These are phyloP conservation scores for Amblyopsis rosae DNA, from an alignment of 2,113 vertebrate species.

Conservation along the genomic window DNA sequence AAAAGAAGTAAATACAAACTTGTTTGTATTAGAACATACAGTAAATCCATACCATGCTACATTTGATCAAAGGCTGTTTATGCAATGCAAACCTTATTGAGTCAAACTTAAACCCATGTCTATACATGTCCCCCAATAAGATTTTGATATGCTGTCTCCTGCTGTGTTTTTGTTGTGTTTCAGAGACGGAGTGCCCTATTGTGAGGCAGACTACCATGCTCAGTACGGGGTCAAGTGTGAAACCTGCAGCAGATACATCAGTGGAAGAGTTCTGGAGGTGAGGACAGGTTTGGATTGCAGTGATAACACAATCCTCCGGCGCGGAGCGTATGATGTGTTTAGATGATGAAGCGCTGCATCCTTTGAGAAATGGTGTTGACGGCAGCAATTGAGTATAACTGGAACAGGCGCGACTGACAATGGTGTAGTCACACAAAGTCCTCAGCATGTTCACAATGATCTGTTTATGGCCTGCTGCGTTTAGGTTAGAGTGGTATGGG, in stretches of 20 bases:
- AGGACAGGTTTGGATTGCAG: slow-evolving; percentile 61
- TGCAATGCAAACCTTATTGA: not conserved
- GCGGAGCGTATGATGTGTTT: too few species aligned
- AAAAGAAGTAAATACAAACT: too few species aligned
- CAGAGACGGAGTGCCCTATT: slow-evolving; percentile 95
- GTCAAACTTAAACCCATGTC: not conserved
- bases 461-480: slow-evolving; percentile 31
- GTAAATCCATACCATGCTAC: not conserved
- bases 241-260: slow-evolving; percentile 95
- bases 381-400: not conserved
- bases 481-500: slow-evolving; percentile 28
- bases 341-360: slow-evolving; percentile 11
- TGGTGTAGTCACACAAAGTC: slow-evolving; percentile 29
- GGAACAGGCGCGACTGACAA: slow-evolving; percentile 21
- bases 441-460: slow-evolving; percentile 4
- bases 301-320: not conserved
- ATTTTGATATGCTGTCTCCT: not conserved
- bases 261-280: slow-evolving; percentile 96
- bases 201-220: slow-evolving; percentile 94
- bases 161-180: slow-evolving; percentile 34
- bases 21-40: too few species aligned
- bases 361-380: slow-evolving; percentile 25
- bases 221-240: slow-evolving; percentile 98
- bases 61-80: not conserved
- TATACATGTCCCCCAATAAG: not conserved